These are phyloP conservation scores for Characodon lateralis DNA, from an alignment of 2,797 vertebrate genomes.

Conservation along the genomic window DNA sequence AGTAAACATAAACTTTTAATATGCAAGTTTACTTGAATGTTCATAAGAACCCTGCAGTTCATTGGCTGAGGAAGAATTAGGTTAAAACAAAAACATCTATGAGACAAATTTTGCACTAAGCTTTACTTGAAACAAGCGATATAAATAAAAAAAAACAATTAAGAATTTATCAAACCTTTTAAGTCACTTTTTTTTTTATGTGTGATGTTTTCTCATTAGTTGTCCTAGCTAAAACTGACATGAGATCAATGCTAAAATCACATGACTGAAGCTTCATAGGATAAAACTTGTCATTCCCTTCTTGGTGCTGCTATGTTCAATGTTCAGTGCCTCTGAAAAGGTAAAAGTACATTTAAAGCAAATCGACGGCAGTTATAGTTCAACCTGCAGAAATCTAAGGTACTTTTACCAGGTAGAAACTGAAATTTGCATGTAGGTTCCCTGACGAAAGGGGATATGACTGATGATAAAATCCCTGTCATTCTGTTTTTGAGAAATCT, in stretches of 20 bases:
- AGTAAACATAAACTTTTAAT: neutral
- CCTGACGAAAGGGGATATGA: neutral
- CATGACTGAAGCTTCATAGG: neutral
- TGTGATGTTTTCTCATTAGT: neutral
- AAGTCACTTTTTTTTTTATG: neutral
- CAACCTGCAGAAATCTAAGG: slow-evolving; percentile 1
- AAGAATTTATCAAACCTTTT: neutral
- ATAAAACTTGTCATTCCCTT: neutral
- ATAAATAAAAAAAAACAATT: neutral
- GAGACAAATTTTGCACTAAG: slow-evolving; percentile 2
- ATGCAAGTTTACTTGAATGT: neutral
- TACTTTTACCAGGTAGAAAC: slow-evolving; percentile 25
- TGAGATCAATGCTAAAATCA: neutral
- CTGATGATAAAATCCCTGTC: slow-evolving; percentile 1
- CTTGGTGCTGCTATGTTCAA: neutral
- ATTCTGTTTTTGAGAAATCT: neutral
- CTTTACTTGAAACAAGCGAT: neutral
- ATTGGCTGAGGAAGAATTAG: neutral
- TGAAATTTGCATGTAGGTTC: slow-evolving; percentile 6
- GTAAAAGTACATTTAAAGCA: neutral
- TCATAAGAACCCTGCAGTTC: neutral
- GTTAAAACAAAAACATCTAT: neutral
- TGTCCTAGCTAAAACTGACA: neutral
- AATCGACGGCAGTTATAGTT: neutral
- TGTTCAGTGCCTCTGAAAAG: neutral